Conservation (phyloP, 2,888 invertebrate species). For the Adineta ricciae region DNA sequence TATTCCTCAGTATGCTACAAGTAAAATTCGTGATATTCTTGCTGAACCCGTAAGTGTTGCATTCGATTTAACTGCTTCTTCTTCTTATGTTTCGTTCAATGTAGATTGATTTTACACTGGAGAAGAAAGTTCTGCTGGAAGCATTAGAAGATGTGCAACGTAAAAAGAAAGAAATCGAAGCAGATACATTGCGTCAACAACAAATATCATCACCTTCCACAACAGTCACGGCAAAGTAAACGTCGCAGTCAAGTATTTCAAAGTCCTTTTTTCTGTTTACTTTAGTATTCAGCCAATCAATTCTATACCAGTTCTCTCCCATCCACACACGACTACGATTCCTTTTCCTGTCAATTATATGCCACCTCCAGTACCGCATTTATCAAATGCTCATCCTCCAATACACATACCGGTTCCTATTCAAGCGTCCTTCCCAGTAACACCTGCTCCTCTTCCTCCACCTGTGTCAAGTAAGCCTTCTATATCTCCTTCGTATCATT, state of each 20-base stretch:
- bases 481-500: not conserved
- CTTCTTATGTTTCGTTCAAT: not conserved
- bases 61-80: too few relatives aligned
- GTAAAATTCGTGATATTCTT: not conserved
- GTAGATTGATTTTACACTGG: conserved; percentile 3
- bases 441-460: not conserved
- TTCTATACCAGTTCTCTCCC: not conserved
- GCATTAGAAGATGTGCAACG: conserved; percentile 4
- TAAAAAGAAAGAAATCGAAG: not conserved
- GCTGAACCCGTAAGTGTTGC: not conserved
- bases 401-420: not conserved
- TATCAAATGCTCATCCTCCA: not conserved
- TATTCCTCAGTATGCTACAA: conserved; percentile 12
- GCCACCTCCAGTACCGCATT: not conserved
- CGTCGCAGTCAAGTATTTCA: too few relatives aligned
- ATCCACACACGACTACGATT: not conserved
- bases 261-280: not conserved
- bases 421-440: not conserved
- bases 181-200: not conserved
- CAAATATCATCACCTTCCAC: not conserved
- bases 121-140: not conserved
- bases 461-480: not conserved
- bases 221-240: not conserved
- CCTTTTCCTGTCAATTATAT: not conserved
- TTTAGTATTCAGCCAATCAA: not conserved